Evolutionary conservation across 1,140 invertebrate species (phyloP), one percentile per base, ranked within the genome.

Genomic region (Trachelipus rathkii): DNA sequence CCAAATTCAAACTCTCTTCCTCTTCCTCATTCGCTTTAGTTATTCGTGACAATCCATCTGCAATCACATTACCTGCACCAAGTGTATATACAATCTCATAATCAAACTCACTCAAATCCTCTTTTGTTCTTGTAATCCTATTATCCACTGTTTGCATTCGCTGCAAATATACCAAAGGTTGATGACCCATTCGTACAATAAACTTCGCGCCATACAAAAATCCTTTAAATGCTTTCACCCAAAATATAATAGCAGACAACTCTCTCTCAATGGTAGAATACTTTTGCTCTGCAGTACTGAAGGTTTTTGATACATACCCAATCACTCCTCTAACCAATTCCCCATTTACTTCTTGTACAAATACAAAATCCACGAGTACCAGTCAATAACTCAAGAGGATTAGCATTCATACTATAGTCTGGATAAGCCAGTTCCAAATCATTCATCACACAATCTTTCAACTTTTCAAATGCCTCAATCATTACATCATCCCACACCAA

Each of bases 271-370:
- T 43, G 24, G 6, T 72, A n/a, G 7, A 72, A 43, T 33, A 72
- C 10, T 44, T 72, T 15, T 0, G 43, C 21, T 77, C 11, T 8
- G 76, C 15, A 50, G 76, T 8, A 75, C 6, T 21, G 19, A 68
- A 76, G 1, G 69, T 33, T 44, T 15, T 71, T 19, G 69, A 71
- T 33, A 15, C 24, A 71, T 5, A 71, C 4, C 4, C 69, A 71
- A 71, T 19, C 23, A 3, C n/a, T 3, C 23, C 9, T 6, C 1
- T 33, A 33, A 33, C 33, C n/a, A n/a, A n/a, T 33, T 33, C 2
- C 33, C 6, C 6, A 23, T 24, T 15, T 4, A 13, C 13, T 6
- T 13, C 69, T 19, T 44, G n/a, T n/a, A n/a, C n/a, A 13, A 19
- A 23, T 33, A 13, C 69, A 13, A 9, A n/a, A 13, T 33, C 21